Base-by-base conservation (phyloP, 2,888 invertebrate species). In the Rhyacophila evoluta region DNA sequence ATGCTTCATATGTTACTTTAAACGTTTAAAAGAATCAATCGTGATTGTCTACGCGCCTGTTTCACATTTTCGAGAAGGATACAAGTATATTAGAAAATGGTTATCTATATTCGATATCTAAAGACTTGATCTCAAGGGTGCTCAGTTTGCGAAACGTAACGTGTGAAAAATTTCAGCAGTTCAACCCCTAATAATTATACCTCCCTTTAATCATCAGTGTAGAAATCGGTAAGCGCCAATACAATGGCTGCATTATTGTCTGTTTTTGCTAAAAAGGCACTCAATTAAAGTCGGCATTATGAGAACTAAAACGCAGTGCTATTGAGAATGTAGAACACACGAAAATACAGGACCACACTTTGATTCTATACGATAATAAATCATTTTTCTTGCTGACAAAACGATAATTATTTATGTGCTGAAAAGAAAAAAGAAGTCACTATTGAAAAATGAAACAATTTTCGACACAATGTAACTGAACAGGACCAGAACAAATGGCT, bases 301-400 rank as follows among this genome's bases (percentile, higher is more conserved):
- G 55, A 55, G 55, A 55, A 25, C 55, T 12, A 10, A 55, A 55
- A 55, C 15, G 12, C 55, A 25, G 19, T 55, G 3, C 25, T 1
- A 55, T n/a, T n/a, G n/a, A n/a, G n/a, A n/a, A n/a, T n/a, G n/a
- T 2, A 55, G 55, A 55, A 55, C 55, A 55, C 55, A 55, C 55
- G 19, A 10, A 25, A 55, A 41, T 15, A 10, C 55, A 55, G 55
- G 55, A 55, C 55, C 55, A 55, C 55, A 55, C 19, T 55, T 15
- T 55, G 19, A 55, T 12, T 19, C 25, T 55, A 19, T 10, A 19
- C 10, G 1, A 1, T 19, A 15, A 55, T 55, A 55, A 55, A 55
- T 55, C 55, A 55, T 55, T 55, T 55, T 55, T 19, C 55, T 55
- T 8, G 10, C 55, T 55, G 55, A 55, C 55, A 55, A 55, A 55